These are phyloP conservation scores for Rhodinocichla rosea DNA, from an alignment of 2,113 vertebrate genomes.

Conservation along the genomic window DNA sequence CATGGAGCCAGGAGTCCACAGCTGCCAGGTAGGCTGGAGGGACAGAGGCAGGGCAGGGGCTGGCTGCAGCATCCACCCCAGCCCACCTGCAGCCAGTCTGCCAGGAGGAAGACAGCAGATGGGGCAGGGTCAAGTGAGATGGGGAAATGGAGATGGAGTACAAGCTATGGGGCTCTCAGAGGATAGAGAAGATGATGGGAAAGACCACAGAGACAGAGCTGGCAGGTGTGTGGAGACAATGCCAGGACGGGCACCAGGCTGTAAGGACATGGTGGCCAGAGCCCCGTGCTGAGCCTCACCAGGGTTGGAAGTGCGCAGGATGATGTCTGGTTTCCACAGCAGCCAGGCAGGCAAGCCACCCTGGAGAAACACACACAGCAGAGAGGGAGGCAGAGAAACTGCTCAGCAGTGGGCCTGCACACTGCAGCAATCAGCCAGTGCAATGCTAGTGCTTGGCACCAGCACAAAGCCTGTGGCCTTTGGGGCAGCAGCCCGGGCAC, in stretches of 20 bases:
- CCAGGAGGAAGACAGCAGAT: not conserved
- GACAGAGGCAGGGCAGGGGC: not conserved
- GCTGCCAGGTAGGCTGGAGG: conserved; percentile 85
- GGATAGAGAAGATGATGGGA: not conserved
- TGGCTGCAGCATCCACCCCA: not conserved
- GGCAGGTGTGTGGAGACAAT: not conserved
- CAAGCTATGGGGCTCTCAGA: not conserved
- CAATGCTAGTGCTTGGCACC: not conserved
- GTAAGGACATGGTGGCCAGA: not conserved
- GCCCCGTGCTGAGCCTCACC: conserved; percentile 62
- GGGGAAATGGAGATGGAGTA: not conserved
- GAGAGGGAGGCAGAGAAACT: not conserved
- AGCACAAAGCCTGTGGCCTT: rapidly evolving
- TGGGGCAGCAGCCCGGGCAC: not conserved
- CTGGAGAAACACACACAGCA: conserved; percentile 50
- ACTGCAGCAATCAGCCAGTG: rapidly evolving
- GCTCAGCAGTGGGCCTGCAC: not conserved
- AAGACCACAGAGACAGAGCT: rapidly evolving
- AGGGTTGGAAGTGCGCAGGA: conserved; percentile 84
- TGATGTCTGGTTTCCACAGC: conserved; percentile 83
- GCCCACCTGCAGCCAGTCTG: not conserved
- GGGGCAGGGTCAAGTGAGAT: rapidly evolving
- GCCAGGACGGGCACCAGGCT: not conserved
- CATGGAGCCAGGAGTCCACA: conserved; percentile 85
- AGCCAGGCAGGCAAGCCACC: conserved; percentile 96